phyloP scores from a whole-genome alignment of 2,113 vertebrate genomes.

The Terrapene triunguis region DNA sequence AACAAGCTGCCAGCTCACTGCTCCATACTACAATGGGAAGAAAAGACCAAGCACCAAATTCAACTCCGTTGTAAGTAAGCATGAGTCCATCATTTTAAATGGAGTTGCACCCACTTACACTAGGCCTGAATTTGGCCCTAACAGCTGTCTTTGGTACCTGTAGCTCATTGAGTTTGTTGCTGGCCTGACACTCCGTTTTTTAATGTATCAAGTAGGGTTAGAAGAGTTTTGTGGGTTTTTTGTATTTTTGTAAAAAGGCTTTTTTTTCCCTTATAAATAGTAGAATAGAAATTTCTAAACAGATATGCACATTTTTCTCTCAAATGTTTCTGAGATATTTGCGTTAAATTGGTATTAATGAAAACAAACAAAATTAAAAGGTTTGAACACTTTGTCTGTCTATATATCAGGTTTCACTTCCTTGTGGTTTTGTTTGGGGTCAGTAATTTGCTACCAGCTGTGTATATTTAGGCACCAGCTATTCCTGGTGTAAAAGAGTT shows the following conservation, averaged over 20 bases:
- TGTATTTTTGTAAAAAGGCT: not conserved
- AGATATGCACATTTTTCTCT: not conserved
- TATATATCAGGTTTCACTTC: not conserved
- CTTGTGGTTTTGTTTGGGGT: not conserved
- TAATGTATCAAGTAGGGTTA: not conserved
- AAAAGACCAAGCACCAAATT: not conserved
- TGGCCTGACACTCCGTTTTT: fast-evolving
- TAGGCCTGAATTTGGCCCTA: not conserved
- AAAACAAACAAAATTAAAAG: not conserved
- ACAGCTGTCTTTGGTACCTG: not conserved
- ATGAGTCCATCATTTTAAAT: not conserved
- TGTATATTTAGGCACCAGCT: not conserved
- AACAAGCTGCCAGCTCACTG: conserved; percentile 14
- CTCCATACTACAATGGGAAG: not conserved
- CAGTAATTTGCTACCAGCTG: not conserved
- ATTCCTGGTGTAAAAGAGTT: not conserved
- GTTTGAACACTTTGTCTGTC: not conserved
- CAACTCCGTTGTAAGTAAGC: not conserved
- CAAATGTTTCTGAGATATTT: not conserved
- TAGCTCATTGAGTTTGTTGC: not conserved
- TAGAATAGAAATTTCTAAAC: not conserved
- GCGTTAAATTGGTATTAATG: not conserved
- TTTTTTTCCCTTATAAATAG: not conserved
- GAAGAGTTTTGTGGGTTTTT: not conserved
- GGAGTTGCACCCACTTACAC: not conserved